Base-by-base conservation (phyloP, 2,113 vertebrate species). In the Pelecanus crispus region DNA sequence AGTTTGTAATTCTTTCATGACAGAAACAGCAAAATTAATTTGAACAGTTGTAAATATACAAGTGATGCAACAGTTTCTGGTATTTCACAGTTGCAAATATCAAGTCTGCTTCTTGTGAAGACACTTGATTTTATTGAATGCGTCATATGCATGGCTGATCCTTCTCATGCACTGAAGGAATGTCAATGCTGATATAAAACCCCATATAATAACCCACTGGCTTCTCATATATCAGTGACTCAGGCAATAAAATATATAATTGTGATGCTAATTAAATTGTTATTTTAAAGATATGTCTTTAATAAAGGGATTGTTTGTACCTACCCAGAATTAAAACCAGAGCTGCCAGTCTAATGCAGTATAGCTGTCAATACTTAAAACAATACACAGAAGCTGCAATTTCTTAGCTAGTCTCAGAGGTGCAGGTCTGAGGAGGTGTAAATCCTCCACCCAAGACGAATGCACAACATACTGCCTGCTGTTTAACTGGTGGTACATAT, bases 311-410 rank as follows among this genome's bases (percentile, higher is more conserved):
- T 84, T 93, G 70, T 80, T 94, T 96, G 59, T 86, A 95, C 94
- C 92, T 95, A 96, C 91, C 80, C 38, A 84, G 85, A 95, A 96
- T 97, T 97, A 96, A 97, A 97, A 97, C 52, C 96, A 94, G 93
- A 96, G 56, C 86, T 92, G 71, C 94, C 86, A 75, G 81, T 90
- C 87, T 97, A 83, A 91, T 95, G 96, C 96, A 90, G 26, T 89
- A 52, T 94, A 85, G 71, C 84, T 92, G 85, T 96, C 75, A 92
- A 45, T 94, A 89, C 88, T 95, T 78, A 72, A 96, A 97, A 87
- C 95, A 95, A 68, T 92, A 58, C 95, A 92, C 80, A 95, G 97
- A 86, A 98, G 96, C 95, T 97, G 88, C 52, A 77, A 58, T 80
- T 94, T 88, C 75, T 83, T 90, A 89, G 81, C 32, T 86, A 47